Base-by-base conservation (phyloP, 2,113 vertebrate genomes). In the Hylia prasina region DNA sequence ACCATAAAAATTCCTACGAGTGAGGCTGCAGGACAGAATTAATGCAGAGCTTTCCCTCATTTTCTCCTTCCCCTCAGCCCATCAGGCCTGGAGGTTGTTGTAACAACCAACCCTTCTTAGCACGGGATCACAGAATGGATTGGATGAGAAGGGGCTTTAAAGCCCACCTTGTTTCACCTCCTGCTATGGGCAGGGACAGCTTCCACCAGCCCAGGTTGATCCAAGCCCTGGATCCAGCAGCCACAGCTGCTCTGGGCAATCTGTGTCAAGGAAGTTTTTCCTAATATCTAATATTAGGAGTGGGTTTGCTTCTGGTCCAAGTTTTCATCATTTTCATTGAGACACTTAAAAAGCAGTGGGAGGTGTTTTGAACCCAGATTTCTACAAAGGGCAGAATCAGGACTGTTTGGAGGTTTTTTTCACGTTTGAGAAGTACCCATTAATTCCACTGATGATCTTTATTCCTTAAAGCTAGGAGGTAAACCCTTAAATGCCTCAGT, bases 81-180 rank as follows among this genome's bases (percentile, higher is more conserved):
- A 30, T 31, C 47, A 48, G 58, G 31, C 19, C 31, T 50, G 35
- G 6, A 22, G 28, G 37, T 1, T 33, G n/a, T 15, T 56, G 7
- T 6, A 33, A 30, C 22, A 82, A 48, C 22, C 35, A 37, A 0
- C 58, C 63, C 54, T 48, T 45, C 18, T 63, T 18, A 24, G 24
- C 30, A 39, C 39, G 24, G 47, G 13, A 16, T 68, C 53, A 37
- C 33, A 45, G 5, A 33, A 28, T 18, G 21, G 13, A 8, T 47
- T 56, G 56, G 24, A 7, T 35, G 40, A 15, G 30, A 40, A 63
- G 30, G 48, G 7, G n/a, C 20, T 8, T 13, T 30, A 47, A 47
- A 73, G 5, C 15, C 4, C 54, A 31, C 8, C 37, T 6, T 3
- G 2, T 44, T 2, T 9, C 44, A 19, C 6, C 16, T 14, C 30